Evolutionary conservation across 2,113 vertebrate genomes (phyloP).

Genomic region (Tyrannus savana): DNA sequence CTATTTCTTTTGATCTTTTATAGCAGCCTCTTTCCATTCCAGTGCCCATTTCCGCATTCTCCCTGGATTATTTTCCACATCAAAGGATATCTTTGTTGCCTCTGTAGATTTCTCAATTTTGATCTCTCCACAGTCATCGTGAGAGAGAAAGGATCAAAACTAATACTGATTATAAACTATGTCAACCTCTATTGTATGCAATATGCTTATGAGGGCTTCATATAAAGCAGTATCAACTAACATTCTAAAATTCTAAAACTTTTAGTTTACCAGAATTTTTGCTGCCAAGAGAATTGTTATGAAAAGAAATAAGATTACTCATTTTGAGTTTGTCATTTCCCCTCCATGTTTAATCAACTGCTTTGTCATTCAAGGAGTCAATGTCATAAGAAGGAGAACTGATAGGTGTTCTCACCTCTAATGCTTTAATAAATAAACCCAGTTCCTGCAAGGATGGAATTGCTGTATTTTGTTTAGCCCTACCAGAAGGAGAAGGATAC

Average conservation of each 20-base stretch:
- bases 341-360: not conserved
- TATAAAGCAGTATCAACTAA: not conserved
- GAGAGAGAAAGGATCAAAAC: slow-evolving; percentile 14
- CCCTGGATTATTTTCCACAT: slow-evolving; percentile 52
- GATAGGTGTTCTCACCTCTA: not conserved
- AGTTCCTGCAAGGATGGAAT: not conserved
- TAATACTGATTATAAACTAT: not conserved
- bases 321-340: not conserved
- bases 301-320: not conserved
- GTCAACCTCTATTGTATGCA: not conserved
- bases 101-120: slow-evolving; percentile 37
- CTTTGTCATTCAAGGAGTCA: not conserved
- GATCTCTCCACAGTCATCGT: not conserved
- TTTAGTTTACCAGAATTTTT: not conserved
- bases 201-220: not conserved
- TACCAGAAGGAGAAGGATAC: not conserved
- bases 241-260: not conserved
- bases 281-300: not conserved
- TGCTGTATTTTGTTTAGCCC: not conserved
- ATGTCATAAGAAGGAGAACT: not conserved
- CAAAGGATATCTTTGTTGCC: slow-evolving; percentile 47
- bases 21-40: slow-evolving; percentile 13
- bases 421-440: not conserved
- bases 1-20: slow-evolving; percentile 58
- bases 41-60: slow-evolving; percentile 17